Percentiles rank a stretch among this genome's conserved stretches.
Conservation (phyloP, 2,888 invertebrate species). For the Plagodis pulveraria region DNA sequence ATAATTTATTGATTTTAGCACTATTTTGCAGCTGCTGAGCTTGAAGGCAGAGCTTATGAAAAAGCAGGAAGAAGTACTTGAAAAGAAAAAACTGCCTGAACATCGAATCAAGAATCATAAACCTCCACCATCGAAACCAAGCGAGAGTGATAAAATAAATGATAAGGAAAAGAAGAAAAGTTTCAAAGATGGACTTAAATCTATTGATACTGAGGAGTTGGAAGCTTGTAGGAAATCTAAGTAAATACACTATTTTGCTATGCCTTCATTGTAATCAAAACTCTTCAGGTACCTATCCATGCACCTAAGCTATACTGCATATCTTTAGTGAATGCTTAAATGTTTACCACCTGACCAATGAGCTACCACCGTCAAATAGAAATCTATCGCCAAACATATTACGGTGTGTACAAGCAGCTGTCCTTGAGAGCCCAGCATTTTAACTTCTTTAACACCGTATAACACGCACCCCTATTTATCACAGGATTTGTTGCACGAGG, state of each 20-base stretch:
- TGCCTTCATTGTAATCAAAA: not conserved
- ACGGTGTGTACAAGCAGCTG: too few species aligned
- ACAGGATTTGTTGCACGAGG: too few species aligned
- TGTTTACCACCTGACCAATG: too few species aligned
- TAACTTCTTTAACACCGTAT: too few species aligned
- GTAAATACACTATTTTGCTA: slow-evolving; percentile 45
- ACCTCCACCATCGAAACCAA: slow-evolving; percentile 67
- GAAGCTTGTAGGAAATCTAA: slow-evolving; percentile 77
- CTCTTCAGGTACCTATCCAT: not conserved
- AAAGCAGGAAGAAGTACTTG: slow-evolving; percentile 93
- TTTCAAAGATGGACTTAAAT: slow-evolving; percentile 68
- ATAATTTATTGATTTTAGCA: not conserved
- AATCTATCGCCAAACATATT: too few species aligned
- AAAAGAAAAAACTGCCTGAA: slow-evolving; percentile 85
- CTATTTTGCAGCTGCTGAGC: slow-evolving; percentile 86
- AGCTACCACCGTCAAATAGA: too few species aligned
- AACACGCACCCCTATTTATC: too few species aligned
- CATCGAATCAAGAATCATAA: slow-evolving; percentile 82
- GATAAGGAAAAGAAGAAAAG: slow-evolving; percentile 53
- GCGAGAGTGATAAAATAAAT: slow-evolving; percentile 66
- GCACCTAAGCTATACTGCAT: too few species aligned
- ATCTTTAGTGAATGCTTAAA: too few species aligned
- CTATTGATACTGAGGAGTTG: slow-evolving; percentile 69
- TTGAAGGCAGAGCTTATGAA: slow-evolving; percentile 95
- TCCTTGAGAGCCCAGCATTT: too few species aligned